Evolutionary conservation across 2,113 vertebrate species (phyloP), one percentile per base, ranked within the genome.

Genomic region (Odontophorus gujanensis): DNA sequence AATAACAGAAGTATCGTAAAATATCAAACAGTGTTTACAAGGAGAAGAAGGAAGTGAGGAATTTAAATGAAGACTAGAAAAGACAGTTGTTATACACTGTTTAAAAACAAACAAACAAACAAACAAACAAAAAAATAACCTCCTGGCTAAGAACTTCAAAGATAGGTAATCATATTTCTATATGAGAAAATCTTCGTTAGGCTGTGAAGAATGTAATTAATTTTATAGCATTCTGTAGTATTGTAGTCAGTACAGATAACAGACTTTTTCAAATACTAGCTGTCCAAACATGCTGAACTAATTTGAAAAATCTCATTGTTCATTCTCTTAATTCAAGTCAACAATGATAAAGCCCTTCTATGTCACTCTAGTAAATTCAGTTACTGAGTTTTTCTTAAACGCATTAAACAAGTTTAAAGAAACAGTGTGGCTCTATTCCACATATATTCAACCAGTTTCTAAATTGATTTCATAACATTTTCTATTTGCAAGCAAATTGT

Each of bases 121-220:
- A 5, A 0, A 13, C 10, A 40, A 40, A 48, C n/a, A 45, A 85
- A 90, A 90, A 82, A 6, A 0, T n/a, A n/a, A 1, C 71, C 94
- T 81, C 85, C 68, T 92, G 78, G 74, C 57, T 91, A 85, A 87
- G 95, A 95, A 89, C 45, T 67, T 93, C 93, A 76, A 72, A 83
- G 85, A 90, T 92, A 95, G 77, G 92, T 96, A 96, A 96, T 96
- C 97, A 93, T 96, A 93, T 95, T 96, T 96, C 94, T 91, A 95
- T 96, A 93, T 94, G 84, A 96, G 90, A 61, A 87, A 96, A 96
- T 93, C 78, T 89, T 88, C 96, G 82, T 92, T 97, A 93, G 93
- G 85, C 91, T 94, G 66, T 87, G 91, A 94, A 91, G 88, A 96
- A 90, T 87, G 94, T 93, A 95, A 97, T 96, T 95, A 96, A 97